These are phyloP conservation scores for Synanthedon tipuliformis DNA, from an alignment of 2,888 invertebrate species.

Conservation along the genomic window DNA sequence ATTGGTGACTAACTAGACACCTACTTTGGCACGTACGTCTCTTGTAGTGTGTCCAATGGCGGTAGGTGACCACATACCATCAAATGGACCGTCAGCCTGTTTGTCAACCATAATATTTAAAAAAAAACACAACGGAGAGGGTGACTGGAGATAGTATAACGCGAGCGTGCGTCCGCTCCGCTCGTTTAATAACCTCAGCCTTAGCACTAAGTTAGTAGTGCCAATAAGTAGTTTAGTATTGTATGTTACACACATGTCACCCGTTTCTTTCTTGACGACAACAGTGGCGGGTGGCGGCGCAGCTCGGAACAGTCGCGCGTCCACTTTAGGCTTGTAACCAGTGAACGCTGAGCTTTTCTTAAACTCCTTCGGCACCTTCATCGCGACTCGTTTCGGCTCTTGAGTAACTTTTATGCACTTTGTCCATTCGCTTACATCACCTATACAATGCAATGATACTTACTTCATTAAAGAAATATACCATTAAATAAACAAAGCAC, in stretches of 20 bases:
- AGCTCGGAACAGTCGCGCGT: slow-evolving; percentile 66
- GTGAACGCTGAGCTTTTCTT: slow-evolving; percentile 70
- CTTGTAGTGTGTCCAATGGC: too few relatives aligned
- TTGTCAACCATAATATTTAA: too few relatives aligned
- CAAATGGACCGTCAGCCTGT: too few relatives aligned
- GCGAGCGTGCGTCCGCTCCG: too few relatives aligned
- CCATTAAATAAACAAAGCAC: background rate
- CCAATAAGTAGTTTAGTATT: background rate
- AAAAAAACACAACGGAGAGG: too few relatives aligned
- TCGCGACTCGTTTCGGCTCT: slow-evolving; percentile 78
- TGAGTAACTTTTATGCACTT: slow-evolving; percentile 81
- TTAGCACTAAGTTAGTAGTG: too few relatives aligned
- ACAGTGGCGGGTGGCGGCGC: slow-evolving; percentile 31
- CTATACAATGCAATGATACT: slow-evolving; percentile 25
- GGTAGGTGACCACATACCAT: too few relatives aligned
- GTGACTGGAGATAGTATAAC: too few relatives aligned
- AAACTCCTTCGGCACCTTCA: slow-evolving; percentile 75
- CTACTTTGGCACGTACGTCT: too few relatives aligned
- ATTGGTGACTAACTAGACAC: too few relatives aligned
- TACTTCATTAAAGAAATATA: too few relatives aligned
- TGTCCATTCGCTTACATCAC: slow-evolving; percentile 86
- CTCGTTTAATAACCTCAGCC: too few relatives aligned
- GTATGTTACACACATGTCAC: slow-evolving; percentile 21
- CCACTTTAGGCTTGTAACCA: slow-evolving; percentile 71
- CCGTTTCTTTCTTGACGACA: slow-evolving; percentile 63